These are phyloP conservation scores for Papilio xuthus DNA, from an alignment of 1,140 invertebrate genomes.

Conservation along the genomic window DNA sequence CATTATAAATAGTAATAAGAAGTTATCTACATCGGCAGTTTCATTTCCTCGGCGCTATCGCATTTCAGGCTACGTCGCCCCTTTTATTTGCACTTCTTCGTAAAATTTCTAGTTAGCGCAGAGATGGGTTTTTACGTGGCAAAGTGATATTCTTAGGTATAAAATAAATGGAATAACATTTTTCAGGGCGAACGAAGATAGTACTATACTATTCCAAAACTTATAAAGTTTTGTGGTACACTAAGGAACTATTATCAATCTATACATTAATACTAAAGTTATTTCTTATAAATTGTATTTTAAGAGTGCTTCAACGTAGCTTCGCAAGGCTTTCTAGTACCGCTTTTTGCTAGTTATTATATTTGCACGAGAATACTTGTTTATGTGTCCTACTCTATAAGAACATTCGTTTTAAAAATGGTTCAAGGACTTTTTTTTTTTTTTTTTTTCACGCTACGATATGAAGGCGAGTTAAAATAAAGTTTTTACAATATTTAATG, in stretches of 20 bases:
- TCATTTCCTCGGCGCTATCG: slow-evolving; percentile 66
- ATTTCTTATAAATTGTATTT: no score
- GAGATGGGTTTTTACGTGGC: slow-evolving; percentile 8
- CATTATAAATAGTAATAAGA: slow-evolving; percentile 65
- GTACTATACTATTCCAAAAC: neutral
- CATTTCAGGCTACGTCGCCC: slow-evolving; percentile 52
- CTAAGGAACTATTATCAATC: neutral
- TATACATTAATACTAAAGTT: no score
- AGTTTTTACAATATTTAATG: slow-evolving; percentile 1
- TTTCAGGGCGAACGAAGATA: neutral
- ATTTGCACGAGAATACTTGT: neutral
- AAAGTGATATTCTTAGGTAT: slow-evolving; percentile 16
- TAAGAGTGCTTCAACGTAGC: no score
- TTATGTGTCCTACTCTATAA: neutral
- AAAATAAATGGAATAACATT: neutral
- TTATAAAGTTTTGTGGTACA: neutral
- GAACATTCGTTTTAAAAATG: neutral
- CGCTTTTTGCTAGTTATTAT: no score
- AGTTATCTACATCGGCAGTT: slow-evolving; percentile 66
- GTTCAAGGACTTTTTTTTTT: neutral
- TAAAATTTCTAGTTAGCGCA: slow-evolving; percentile 27
- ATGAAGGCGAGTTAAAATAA: neutral
- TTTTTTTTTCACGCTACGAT: neutral
- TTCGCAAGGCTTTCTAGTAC: no score
- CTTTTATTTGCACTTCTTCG: slow-evolving; percentile 41